A percentile compares a stretch with the other conserved stretches of the same genome.
Evolutionary conservation across 2,888 invertebrate genomes (phyloP).

Genomic region (Adelphocoris suturalis): DNA sequence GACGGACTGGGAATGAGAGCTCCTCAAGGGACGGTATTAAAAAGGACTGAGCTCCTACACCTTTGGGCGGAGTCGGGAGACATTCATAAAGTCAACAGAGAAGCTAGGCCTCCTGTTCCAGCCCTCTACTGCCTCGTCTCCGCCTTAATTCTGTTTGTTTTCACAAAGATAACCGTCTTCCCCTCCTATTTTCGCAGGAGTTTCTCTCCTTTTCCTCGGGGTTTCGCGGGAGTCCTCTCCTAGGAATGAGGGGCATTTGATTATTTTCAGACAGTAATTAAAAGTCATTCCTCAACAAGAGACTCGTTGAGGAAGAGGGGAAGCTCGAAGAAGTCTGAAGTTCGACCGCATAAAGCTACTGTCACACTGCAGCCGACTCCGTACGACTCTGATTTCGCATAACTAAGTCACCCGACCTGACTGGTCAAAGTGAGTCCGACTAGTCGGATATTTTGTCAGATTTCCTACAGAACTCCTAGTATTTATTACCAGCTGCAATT

Average conservation of each 20-base stretch:
- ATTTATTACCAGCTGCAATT: no score
- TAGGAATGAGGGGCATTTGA: constrained; percentile 68
- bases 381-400: no score
- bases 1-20: constrained; percentile 10
- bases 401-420: no score
- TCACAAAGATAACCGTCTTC: constrained; percentile 58
- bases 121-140: neutral
- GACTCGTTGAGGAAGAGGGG: neutral
- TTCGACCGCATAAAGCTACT: no score
- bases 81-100: constrained; percentile 68
- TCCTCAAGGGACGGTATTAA: constrained; percentile 33
- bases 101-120: neutral
- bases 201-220: neutral
- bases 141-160: constrained; percentile 69
- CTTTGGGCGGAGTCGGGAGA: constrained; percentile 24
- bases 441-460: no score
- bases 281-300: constrained; percentile 69
- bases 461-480: no score
- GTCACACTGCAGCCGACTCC: no score
- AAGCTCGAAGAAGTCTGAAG: neutral
- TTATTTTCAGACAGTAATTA: constrained; percentile 71
- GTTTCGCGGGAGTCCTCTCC: constrained; percentile 15
- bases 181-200: neutral
- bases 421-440: no score
- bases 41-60: constrained; percentile 3